A percentile compares a stretch with the other conserved stretches of the same genome.
Conservation (phyloP, 2,113 vertebrate genomes). For the Paradoxurus hermaphroditus region DNA sequence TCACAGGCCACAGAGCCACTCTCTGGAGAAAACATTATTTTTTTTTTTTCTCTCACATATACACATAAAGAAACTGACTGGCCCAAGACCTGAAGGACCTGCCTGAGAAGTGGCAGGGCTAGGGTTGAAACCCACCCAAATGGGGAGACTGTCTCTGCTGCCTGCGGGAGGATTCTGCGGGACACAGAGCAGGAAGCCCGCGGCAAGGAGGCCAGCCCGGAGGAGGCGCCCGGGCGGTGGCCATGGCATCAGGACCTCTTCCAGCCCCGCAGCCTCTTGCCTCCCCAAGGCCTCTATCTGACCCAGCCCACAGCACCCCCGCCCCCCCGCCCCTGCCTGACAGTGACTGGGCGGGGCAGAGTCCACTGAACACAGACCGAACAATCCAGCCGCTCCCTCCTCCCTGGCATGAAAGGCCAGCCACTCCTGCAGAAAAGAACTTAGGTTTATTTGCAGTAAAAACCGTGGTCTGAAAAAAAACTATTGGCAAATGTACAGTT, state of each 20-base stretch:
- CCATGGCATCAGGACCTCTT: rapidly evolving
- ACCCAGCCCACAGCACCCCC: background rate
- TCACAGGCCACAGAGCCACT: background rate
- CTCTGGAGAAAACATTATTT: no score
- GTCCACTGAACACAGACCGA: background rate
- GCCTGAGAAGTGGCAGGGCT: rapidly evolving
- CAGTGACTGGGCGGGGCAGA: background rate
- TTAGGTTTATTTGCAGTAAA: slow-evolving; percentile 89
- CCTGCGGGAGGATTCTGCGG: rapidly evolving
- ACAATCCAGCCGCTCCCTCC: rapidly evolving
- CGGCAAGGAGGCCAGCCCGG: background rate
- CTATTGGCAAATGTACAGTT: slow-evolving; percentile 87
- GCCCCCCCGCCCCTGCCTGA: background rate
- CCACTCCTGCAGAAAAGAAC: slow-evolving; percentile 71
- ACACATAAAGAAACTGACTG: no score
- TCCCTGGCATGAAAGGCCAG: background rate
- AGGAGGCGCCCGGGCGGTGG: background rate
- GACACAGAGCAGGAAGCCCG: background rate
- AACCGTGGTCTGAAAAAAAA: slow-evolving; percentile 81
- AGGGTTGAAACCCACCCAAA: background rate
- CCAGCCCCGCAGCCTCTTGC: background rate
- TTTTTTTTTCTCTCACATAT: background rate
- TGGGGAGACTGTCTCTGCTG: rapidly evolving
- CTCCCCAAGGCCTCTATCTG: rapidly evolving
- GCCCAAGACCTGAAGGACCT: no score